Conservation (phyloP, 2,797 vertebrate species). For the Propithecus perrieri region DNA sequence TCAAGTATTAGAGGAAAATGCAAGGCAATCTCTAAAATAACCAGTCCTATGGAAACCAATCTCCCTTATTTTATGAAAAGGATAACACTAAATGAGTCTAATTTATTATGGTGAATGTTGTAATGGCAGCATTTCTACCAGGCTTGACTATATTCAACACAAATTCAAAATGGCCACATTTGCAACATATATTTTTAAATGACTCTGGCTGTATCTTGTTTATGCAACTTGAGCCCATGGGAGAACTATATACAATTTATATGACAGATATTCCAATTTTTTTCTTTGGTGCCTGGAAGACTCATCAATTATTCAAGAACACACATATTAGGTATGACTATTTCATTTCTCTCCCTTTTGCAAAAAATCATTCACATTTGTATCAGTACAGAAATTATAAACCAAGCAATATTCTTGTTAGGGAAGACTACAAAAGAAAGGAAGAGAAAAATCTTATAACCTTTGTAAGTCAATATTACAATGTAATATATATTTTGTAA, state of each 20-base stretch:
- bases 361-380: slow-evolving; percentile 23
- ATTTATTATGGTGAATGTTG: not conserved
- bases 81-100: not conserved
- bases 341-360: slow-evolving; percentile 24
- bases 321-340: not conserved
- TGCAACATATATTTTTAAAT: not conserved
- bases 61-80: not conserved
- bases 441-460: not conserved
- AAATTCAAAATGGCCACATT: not conserved
- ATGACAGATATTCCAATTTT: slow-evolving; percentile 39
- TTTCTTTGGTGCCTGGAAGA: not conserved
- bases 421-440: not conserved
- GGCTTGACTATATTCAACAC: not conserved
- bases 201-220: not conserved
- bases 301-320: slow-evolving; percentile 63
- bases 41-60: not conserved
- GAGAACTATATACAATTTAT: slow-evolving; percentile 16
- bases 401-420: not conserved
- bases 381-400: not conserved
- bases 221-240: not conserved
- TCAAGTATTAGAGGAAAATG: not conserved
- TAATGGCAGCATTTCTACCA: not conserved
- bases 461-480: not conserved
- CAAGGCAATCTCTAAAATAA: not conserved
- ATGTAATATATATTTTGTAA: not conserved